phyloP scores from a whole-genome alignment of 2,797 vertebrate genomes.

The Enteromius treurensis region DNA sequence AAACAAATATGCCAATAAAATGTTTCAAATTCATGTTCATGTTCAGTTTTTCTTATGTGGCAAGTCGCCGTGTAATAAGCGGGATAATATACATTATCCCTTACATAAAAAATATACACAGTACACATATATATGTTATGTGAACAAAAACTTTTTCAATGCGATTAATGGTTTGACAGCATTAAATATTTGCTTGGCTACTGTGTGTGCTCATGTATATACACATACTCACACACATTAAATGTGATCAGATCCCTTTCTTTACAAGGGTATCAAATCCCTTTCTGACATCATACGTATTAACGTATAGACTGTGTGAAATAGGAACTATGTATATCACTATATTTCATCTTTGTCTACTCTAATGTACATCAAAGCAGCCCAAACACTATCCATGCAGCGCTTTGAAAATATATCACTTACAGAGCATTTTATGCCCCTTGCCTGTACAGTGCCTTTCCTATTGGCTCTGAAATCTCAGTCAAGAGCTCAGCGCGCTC shows the following conservation, averaged over 20 bases:
- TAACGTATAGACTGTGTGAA: conserved; percentile 64
- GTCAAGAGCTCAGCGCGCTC: conserved; percentile 41
- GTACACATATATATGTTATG: too few relatives aligned
- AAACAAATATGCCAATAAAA: too few relatives aligned
- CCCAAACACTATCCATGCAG: conserved; percentile 9
- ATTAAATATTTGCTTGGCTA: not conserved
- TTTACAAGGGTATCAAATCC: conserved; percentile 66
- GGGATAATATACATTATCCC: too few relatives aligned
- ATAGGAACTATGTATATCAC: conserved; percentile 63
- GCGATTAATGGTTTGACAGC: too few relatives aligned
- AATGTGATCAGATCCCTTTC: conserved; percentile 56
- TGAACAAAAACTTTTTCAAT: too few relatives aligned
- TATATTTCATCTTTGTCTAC: conserved; percentile 9
- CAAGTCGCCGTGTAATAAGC: too few relatives aligned
- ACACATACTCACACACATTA: not conserved
- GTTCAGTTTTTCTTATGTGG: too few relatives aligned
- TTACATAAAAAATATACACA: too few relatives aligned
- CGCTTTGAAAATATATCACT: conserved; percentile 39
- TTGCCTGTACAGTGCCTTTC: conserved; percentile 40
- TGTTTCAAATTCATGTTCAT: too few relatives aligned
- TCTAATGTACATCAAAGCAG: not conserved
- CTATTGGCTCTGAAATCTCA: conserved; percentile 38
- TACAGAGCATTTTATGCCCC: conserved; percentile 19
- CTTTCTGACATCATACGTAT: conserved; percentile 70
- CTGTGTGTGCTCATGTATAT: not conserved